Base-by-base conservation (phyloP, 2,113 vertebrate species). In the Jaculus jaculus region DNA sequence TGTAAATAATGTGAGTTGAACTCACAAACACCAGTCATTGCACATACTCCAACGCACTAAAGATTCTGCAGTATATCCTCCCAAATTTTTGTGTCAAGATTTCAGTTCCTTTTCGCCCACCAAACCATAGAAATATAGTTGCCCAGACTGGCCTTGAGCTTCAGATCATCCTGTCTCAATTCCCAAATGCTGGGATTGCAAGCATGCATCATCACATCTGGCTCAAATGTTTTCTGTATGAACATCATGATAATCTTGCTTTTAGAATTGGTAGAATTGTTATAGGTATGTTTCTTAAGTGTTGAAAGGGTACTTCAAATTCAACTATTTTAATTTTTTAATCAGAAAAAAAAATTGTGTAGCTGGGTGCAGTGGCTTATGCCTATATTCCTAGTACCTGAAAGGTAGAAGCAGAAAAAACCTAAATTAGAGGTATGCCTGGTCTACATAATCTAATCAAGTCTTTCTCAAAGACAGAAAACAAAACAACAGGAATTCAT, bases 141-240 rank as follows among this genome's bases (percentile, higher is more conserved):
- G 51, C 51, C 51, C 51, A 51, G 51, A 51, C 7, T 51, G 7
- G 12, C 51, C 51, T 51, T 51, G 51, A 8, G 12, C 51, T 51
- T 51, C 7, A 51, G 51, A 51, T 51, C 51, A 7, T 51, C 51
- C 51, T 51, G 7, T 12, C 51, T 51, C 7, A 51, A 12, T 12
- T 51, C 51, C 12, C 12, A 51, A 51, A 51, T 51, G 51, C 51
- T 63, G 61, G 63, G 63, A 24, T 26, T 66, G 28, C 5, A 66
- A 24, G 63, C 21, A 66, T 26, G 63, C 63, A 66, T 51, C 7
- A 8, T 7, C 9, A 24, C 28, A 68, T 12, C 4, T 68, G 28
- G 28, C 66, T 68, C 23, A 65, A 92, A 90, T 77, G 92, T n/a
- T 93, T 91, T 81, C 77, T 81, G 84, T 90, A 84, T 90, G 66